phyloP scores from a whole-genome alignment of 1,140 invertebrate genomes.

The Tetraneura akinire region DNA sequence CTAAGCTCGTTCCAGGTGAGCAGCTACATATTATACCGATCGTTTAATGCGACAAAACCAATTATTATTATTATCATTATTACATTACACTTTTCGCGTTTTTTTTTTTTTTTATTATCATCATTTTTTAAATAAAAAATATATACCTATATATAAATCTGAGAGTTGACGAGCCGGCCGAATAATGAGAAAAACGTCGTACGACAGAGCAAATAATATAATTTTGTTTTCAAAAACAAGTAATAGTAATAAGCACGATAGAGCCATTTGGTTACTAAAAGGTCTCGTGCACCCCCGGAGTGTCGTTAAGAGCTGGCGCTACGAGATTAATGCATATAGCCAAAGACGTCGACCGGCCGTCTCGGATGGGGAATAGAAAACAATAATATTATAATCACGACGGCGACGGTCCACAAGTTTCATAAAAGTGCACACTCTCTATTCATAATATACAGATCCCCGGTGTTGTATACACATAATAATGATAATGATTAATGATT shows the following conservation, averaged over 20 bases:
- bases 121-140: too few relatives aligned
- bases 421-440: too few relatives aligned
- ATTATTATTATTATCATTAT: too few relatives aligned
- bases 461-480: too few relatives aligned
- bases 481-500: too few relatives aligned
- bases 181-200: constrained; percentile 6
- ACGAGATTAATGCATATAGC: neutral
- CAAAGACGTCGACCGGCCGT: neutral
- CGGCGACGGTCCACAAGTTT: neutral
- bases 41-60: too few relatives aligned
- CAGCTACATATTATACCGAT: too few relatives aligned
- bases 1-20: too few relatives aligned
- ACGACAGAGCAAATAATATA: neutral
- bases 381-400: neutral
- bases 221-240: neutral
- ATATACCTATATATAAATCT: too few relatives aligned
- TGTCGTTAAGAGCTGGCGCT: constrained; percentile 13
- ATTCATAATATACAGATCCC: too few relatives aligned
- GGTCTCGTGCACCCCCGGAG: constrained; percentile 9
- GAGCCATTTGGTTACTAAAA: constrained; percentile 10
- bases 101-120: too few relatives aligned
- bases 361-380: constrained; percentile 5
- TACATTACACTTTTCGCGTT: too few relatives aligned
- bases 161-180: neutral
- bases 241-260: neutral